phyloP scores from a whole-genome alignment of 2,113 vertebrate species.

The Ciconia stormi region DNA sequence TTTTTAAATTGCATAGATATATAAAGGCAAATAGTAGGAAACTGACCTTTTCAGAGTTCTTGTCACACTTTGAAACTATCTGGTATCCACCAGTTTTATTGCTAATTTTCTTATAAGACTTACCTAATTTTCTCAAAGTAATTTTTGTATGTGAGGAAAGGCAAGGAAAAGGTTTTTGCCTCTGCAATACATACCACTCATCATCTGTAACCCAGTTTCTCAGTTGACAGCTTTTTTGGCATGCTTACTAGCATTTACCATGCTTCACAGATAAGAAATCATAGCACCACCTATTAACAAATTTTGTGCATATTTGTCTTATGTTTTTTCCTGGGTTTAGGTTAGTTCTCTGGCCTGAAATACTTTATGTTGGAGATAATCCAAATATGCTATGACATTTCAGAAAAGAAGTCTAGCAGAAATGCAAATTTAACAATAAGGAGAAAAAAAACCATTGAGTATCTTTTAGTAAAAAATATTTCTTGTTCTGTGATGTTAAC shows the following conservation, averaged over 20 bases:
- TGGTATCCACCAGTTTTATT: constrained; percentile 28
- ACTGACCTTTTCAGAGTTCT: constrained; percentile 59
- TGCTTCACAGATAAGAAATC: not conserved
- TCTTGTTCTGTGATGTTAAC: not conserved
- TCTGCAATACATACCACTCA: not conserved
- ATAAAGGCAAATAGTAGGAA: constrained; percentile 44
- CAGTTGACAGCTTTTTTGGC: not conserved
- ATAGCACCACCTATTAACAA: not conserved
- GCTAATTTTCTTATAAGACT: constrained; percentile 32
- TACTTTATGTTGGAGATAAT: not conserved
- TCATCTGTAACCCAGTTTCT: not conserved
- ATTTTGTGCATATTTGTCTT: not conserved
- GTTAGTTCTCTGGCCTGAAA: not conserved
- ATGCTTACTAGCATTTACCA: not conserved
- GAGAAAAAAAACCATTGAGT: not conserved
- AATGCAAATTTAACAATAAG: not conserved
- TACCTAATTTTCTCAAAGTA: constrained; percentile 2
- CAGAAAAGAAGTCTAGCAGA: not conserved
- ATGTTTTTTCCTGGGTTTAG: not conserved
- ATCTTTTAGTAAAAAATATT: not conserved
- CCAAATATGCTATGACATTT: not conserved
- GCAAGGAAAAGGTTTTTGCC: not conserved
- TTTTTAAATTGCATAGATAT: constrained; percentile 7
- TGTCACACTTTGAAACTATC: constrained; percentile 37
- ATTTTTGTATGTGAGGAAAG: not conserved